phyloP scores from a whole-genome alignment of 1,140 invertebrate species.

The Hylyphantes graminicola region DNA sequence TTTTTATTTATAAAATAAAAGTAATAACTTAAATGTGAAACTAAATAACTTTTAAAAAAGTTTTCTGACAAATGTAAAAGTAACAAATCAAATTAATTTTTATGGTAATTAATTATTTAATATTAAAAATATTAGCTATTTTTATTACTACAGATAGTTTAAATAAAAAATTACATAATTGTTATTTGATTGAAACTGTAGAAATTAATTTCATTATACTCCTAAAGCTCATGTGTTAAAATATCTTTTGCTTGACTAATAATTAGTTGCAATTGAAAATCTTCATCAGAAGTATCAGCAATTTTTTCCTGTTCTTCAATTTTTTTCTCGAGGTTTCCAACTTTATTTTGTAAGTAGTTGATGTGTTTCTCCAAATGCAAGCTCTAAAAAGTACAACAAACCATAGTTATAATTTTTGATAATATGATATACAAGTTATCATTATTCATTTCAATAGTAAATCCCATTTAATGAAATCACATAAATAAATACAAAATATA shows the following conservation, averaged over 20 bases:
- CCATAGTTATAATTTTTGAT: neutral
- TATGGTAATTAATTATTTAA: no score
- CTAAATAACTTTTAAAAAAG: no score
- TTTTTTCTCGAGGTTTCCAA: neutral
- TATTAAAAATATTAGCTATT: no score
- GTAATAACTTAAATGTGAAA: no score
- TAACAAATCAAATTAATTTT: no score
- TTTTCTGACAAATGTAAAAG: no score
- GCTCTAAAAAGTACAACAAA: neutral
- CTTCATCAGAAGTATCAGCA: neutral
- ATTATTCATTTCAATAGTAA: neutral
- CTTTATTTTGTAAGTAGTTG: neutral
- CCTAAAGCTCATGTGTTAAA: slow-evolving; percentile 4
- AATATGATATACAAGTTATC: neutral
- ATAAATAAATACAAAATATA: no score
- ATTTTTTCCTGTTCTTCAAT: slow-evolving; percentile 7
- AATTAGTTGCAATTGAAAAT: neutral
- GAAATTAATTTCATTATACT: neutral
- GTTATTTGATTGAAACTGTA: no score
- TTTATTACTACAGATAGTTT: no score
- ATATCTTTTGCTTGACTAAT: slow-evolving; percentile 32
- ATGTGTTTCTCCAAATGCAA: slow-evolving; percentile 4
- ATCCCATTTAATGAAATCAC: neutral
- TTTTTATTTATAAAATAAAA: no score
- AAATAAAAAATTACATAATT: no score